Evolutionary conservation across 2,797 vertebrate species (phyloP).

Genomic region (Neopelma chrysocephalum): DNA sequence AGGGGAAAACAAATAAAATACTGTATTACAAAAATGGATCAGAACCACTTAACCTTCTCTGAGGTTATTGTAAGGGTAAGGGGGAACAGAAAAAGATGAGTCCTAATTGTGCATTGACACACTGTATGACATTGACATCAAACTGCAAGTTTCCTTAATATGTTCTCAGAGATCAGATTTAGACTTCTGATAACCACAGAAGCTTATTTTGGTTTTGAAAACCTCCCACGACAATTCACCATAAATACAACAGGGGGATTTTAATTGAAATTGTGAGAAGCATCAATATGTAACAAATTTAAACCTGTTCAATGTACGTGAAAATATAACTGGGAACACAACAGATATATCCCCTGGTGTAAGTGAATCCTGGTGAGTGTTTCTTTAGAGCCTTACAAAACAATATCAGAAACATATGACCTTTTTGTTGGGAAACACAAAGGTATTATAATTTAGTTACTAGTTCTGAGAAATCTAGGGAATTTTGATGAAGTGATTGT

Average conservation of each 20-base stretch:
- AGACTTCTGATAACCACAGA: background rate
- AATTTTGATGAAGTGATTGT: background rate
- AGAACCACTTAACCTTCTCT: background rate
- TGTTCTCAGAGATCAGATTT: background rate
- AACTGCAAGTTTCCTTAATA: background rate
- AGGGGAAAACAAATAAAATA: background rate
- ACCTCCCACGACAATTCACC: background rate
- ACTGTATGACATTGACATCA: background rate
- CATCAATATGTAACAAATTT: background rate
- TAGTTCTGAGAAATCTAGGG: background rate
- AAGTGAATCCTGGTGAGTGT: background rate
- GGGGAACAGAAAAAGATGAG: background rate
- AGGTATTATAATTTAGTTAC: background rate
- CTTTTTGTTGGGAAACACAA: background rate
- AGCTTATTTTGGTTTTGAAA: background rate
- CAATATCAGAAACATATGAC: background rate
- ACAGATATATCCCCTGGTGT: background rate
- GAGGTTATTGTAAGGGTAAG: background rate
- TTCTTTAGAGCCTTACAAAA: background rate
- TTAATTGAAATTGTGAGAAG: background rate
- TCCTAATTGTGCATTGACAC: background rate
- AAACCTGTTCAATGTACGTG: background rate
- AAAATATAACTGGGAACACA: background rate
- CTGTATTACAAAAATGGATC: background rate
- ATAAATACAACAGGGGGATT: fast-evolving